Conservation (phyloP, 2,113 vertebrate species). For the Zootoca vivipara region DNA sequence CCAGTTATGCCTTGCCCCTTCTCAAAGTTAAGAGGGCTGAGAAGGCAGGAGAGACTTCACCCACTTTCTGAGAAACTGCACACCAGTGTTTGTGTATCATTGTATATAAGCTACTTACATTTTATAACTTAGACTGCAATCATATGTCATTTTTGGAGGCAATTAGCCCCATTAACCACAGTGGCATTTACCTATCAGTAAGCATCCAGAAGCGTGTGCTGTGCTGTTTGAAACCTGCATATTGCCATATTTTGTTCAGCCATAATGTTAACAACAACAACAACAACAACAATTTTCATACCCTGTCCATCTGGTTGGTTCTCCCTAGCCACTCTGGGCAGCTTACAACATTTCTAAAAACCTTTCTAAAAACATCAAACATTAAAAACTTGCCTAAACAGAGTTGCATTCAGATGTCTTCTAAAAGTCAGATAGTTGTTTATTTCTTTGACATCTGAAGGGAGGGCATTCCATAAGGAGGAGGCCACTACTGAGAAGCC, state of each 20-base stretch:
- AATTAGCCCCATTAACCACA: not conserved
- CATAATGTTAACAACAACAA: not conserved
- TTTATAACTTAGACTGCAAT: not conserved
- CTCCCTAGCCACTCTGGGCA: too few species aligned
- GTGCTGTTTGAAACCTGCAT: not conserved
- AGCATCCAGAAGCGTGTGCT: not conserved
- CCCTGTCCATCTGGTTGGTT: too few species aligned
- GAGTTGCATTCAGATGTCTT: too few species aligned
- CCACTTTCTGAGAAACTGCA: not conserved
- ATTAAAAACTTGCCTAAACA: too few species aligned
- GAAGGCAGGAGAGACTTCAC: too few species aligned
- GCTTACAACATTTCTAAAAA: too few species aligned
- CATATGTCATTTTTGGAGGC: not conserved
- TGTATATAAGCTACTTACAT: not conserved
- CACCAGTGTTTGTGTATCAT: not conserved
- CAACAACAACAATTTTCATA: too few species aligned
- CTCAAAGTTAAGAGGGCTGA: not conserved
- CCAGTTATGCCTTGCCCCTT: not conserved
- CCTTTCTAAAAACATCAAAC: too few species aligned
- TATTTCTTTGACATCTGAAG: too few species aligned
- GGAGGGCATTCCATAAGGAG: too few species aligned
- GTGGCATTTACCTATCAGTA: not conserved
- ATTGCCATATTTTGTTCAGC: not conserved
- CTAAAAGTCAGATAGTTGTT: too few species aligned
- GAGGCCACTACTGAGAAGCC: too few species aligned